Base-by-base conservation (phyloP, 2,113 vertebrate genomes). In the Sinosuthora webbiana region DNA sequence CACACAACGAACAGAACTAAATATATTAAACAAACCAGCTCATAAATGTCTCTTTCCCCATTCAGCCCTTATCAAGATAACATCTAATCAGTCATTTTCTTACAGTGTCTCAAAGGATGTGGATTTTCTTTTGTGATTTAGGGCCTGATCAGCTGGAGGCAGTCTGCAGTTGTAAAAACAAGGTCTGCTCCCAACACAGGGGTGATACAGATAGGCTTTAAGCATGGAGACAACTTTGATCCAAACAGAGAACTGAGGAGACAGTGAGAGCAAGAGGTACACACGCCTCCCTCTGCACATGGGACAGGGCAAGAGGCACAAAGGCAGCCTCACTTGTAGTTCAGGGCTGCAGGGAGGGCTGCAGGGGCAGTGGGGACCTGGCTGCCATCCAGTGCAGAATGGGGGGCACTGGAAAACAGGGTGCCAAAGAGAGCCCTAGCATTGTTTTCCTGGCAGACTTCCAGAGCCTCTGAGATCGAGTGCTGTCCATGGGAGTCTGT, bases 21-120 rank as follows among this genome's bases (percentile, higher is more conserved):
- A 87, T 95, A 96, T 68, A 90, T 90, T 90, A 92, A 95, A 95
- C 50, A 95, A 94, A 95, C 73, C 69, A 70, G 85, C 50, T 91
- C 39, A 24, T 69, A 87, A 86, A 79, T 50, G 83, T 89, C 83
- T 65, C 52, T 78, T 86, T 82, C 77, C 62, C 50, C 89, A 73
- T 78, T 94, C 87, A 95, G 94, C 94, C 84, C 92, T 90, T 89
- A 89, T 68, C 62, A 80, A 78, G 91, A 76, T 90, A 90, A 79
- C 71, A 92, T 30, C 30, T 85, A 75, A 45, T 77, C 69, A 71
- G 91, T 86, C 57, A 67, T 89, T 56, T 94, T 78, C 49, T 63
- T 73, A 59, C 6, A 69, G 77, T 53, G 42, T 87, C 87, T 77
- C 69, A 68, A 91, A 83, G 27, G 63, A 84, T 83, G 83, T 71